A percentile compares a stretch with the other conserved stretches of the same genome.
phyloP scores from a whole-genome alignment of 2,797 vertebrate species.

The Dermochelys coriacea region DNA sequence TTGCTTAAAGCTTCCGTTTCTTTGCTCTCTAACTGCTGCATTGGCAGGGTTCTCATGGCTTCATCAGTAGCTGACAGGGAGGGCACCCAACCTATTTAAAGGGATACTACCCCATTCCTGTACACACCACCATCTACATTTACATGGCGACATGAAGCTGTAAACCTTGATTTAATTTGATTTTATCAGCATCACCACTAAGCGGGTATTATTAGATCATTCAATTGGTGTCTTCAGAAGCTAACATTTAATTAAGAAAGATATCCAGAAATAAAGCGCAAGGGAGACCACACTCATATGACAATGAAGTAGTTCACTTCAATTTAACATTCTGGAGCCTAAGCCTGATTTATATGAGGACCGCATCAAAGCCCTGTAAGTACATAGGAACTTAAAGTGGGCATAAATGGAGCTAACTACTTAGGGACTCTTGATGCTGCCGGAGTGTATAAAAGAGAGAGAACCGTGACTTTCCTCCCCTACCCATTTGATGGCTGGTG shows the following conservation, averaged over 20 bases:
- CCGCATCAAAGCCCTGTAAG: background rate
- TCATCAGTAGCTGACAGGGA: background rate
- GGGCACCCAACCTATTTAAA: background rate
- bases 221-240: background rate
- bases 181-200: background rate
- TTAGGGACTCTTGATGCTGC: background rate
- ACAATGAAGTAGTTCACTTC: background rate
- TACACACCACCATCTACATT: background rate
- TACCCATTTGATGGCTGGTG: accelerated
- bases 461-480: accelerated
- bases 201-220: background rate
- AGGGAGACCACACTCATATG: background rate
- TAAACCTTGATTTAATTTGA: background rate
- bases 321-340: background rate
- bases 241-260: background rate
- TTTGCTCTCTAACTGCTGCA: background rate
- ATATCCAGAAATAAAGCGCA: background rate
- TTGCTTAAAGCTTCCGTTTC: background rate
- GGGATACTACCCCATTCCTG: background rate
- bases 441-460: background rate
- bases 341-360: background rate
- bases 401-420: background rate
- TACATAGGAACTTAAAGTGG: background rate
- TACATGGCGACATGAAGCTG: no score
- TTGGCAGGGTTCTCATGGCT: background rate